A percentile compares a stretch with the other conserved stretches of the same genome.
Evolutionary conservation across 2,888 invertebrate genomes (phyloP).

Genomic region (Cotesia congregata): DNA sequence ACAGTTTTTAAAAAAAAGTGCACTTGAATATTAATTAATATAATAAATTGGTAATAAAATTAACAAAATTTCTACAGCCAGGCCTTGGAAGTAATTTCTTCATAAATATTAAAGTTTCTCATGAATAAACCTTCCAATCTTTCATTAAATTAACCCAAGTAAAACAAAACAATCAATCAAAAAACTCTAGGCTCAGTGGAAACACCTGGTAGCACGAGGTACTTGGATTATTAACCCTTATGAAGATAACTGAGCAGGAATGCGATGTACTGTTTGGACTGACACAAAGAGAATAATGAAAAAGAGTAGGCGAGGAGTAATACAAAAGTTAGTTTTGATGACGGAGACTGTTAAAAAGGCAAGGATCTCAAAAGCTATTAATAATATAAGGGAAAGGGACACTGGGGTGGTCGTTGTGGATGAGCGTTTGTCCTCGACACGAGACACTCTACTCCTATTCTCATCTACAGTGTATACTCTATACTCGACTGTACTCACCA

Average conservation of each 20-base stretch:
- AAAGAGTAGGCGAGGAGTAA: constrained; percentile 15
- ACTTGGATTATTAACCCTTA: neutral
- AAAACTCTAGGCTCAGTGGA: too few species aligned
- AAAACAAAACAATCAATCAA: too few species aligned
- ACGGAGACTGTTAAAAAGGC: constrained; percentile 58
- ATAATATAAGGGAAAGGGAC: constrained; percentile 55
- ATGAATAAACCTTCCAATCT: too few species aligned
- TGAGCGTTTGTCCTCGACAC: constrained; percentile 55
- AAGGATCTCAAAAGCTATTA: constrained; percentile 61
- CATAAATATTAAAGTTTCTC: too few species aligned
- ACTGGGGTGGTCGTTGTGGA: constrained; percentile 40
- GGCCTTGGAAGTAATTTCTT: too few species aligned
- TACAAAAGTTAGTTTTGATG: constrained; percentile 50
- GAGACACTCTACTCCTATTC: constrained; percentile 44
- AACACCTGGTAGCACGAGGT: too few species aligned
- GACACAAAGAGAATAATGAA: constrained; percentile 3
- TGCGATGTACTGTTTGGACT: neutral
- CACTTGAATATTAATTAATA: too few species aligned
- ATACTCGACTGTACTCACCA: neutral
- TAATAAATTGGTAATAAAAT: too few species aligned
- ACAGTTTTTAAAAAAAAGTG: too few species aligned
- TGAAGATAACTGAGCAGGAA: neutral
- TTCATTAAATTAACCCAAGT: too few species aligned
- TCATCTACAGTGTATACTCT: neutral
- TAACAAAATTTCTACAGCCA: too few species aligned